Conservation (phyloP, 1,140 invertebrate species). For the Ylistrum balloti region DNA sequence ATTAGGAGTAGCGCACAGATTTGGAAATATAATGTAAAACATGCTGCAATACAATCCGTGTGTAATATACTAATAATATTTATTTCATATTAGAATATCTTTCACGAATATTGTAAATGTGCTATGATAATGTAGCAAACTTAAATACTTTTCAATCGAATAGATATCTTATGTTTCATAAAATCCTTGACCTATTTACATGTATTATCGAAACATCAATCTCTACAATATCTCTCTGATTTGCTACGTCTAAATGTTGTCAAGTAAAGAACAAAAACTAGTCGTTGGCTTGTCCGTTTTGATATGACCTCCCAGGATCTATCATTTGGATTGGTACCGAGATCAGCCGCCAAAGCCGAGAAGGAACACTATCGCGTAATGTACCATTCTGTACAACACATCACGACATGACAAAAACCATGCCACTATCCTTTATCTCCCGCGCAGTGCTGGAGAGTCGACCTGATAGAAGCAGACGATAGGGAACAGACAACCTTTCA, state of each 20-base stretch:
- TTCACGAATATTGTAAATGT: too few species aligned
- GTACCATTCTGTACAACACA: neutral
- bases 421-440: neutral
- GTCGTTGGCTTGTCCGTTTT: neutral
- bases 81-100: too few species aligned
- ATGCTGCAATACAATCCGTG: too few species aligned
- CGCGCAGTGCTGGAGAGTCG: neutral
- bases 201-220: neutral
- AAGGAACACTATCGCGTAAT: constrained; percentile 33
- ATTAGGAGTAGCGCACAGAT: too few species aligned
- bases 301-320: constrained; percentile 16
- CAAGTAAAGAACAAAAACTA: neutral
- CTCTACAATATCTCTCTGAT: neutral
- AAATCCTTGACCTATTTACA: neutral
- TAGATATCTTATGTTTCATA: neutral
- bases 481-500: neutral
- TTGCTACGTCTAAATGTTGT: neutral
- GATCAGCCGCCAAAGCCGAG: neutral
- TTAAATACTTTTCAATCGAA: too few species aligned
- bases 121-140: too few species aligned
- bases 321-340: neutral
- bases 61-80: too few species aligned
- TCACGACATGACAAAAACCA: neutral
- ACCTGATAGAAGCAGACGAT: neutral
- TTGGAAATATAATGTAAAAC: too few species aligned